phyloP scores from a whole-genome alignment of 2,888 invertebrate genomes.

The Cosmorhoe ocellata region DNA sequence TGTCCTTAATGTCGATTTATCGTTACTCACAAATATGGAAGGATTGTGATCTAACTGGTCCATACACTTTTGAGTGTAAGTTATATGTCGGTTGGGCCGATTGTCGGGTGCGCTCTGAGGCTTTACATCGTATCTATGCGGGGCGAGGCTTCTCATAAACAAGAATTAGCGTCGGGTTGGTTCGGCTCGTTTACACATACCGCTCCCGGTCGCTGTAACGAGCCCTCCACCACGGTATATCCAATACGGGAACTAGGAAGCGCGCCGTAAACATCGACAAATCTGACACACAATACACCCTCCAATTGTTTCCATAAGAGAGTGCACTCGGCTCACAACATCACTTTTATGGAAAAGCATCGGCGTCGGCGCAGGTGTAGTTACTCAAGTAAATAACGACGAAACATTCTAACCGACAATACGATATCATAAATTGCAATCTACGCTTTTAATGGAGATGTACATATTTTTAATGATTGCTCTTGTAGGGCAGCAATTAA shows the following conservation, averaged over 20 bases:
- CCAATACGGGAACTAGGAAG: constrained; percentile 72
- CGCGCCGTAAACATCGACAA: constrained; percentile 64
- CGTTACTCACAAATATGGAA: constrained; percentile 43
- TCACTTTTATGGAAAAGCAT: constrained; percentile 37
- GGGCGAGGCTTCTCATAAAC: constrained; percentile 72
- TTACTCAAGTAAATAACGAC: constrained; percentile 20
- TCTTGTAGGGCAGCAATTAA: constrained; percentile 29
- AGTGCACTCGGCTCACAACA: constrained; percentile 32
- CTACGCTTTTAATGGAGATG: constrained; percentile 27
- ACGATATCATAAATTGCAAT: constrained; percentile 32
- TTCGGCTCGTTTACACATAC: constrained; percentile 78
- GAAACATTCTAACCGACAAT: constrained; percentile 27
- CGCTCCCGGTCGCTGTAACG: constrained; percentile 72
- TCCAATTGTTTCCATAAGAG: constrained; percentile 63
- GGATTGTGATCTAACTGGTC: constrained; percentile 52
- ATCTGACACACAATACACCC: constrained; percentile 54
- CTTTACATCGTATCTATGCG: constrained; percentile 59
- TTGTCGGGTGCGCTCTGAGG: constrained; percentile 64
- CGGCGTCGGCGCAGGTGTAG: constrained; percentile 14
- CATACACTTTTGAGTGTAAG: constrained; percentile 53
- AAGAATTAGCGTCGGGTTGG: constrained; percentile 77
- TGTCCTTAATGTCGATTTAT: constrained; percentile 51
- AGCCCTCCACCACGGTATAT: constrained; percentile 52
- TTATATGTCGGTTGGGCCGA: constrained; percentile 47
- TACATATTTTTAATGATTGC: constrained; percentile 21